Evolutionary conservation across 2,888 invertebrate species (phyloP).

Genomic region (Pachycephus smyrnensis): DNA sequence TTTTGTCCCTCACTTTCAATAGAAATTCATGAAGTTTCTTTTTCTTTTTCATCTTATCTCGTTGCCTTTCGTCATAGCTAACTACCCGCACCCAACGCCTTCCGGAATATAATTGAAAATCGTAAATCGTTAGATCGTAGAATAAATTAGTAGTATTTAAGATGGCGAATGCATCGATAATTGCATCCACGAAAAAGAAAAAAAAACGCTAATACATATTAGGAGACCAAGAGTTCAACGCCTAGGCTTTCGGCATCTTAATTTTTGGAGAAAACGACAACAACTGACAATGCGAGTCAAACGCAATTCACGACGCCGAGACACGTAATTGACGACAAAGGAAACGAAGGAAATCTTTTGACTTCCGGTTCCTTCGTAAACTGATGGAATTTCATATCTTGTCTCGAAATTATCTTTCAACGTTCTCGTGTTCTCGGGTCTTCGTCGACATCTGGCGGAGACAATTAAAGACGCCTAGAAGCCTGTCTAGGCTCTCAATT

Average conservation of each 20-base stretch:
- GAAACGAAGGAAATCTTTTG: background rate
- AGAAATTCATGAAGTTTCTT: background rate
- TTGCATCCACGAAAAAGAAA: background rate
- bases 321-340: background rate
- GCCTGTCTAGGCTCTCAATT: constrained; percentile 55
- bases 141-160: background rate
- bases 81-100: background rate
- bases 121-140: background rate
- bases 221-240: background rate
- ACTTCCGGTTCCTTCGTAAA: background rate
- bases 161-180: background rate
- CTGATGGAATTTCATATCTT: too few species aligned
- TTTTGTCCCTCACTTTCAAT: background rate
- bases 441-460: constrained; percentile 3
- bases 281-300: background rate
- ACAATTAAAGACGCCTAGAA: constrained; percentile 53
- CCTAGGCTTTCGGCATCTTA: background rate
- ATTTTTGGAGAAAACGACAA: background rate
- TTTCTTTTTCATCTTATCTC: background rate
- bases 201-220: background rate
- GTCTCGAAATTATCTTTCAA: background rate
- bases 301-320: background rate
- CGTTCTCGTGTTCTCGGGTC: background rate
- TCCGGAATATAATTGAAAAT: background rate
- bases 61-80: background rate